Base-by-base conservation (phyloP, 1,140 invertebrate species). In the Oreohelix idahoensis region DNA sequence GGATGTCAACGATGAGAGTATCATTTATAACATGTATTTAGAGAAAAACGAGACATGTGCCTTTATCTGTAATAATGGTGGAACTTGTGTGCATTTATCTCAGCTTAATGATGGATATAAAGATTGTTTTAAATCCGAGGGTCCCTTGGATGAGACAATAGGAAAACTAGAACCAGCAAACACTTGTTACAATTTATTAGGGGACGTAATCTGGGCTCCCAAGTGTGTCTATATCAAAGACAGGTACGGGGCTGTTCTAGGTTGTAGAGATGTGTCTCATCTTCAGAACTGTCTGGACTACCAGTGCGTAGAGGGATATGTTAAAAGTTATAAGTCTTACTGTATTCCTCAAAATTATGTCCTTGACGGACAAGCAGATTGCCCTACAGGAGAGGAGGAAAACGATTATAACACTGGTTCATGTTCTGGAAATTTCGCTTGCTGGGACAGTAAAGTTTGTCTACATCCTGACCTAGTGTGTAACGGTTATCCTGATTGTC, bases 321-420 rank as follows among this genome's bases (percentile, higher is more conserved):
- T 75, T 20, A 77, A 77, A 77, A 53, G 75, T 32, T n/a, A 5
- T 20, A 29, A 23, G 2, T 13, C 5, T n/a, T 77, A 77, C 49
- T 77, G 75, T 26, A 77, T 77, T 15, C 75, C 75, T 32, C 36
- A 42, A 32, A 29, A 77, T 53, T 51, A 51, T 29, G 17, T 51
- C 26, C 51, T 51, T 8, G 45, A 77, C n/a, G n/a, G 32, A 11
- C 10, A 26, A 2, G 13, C 11, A 8, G 51, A 77, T n/a, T 77
- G 75, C 23, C 75, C 75, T 32, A 53, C 17, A 20, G 75, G 75
- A 20, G 75, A 77, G 32, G 75, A 77, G 4, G 75, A 77, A n/a
- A 5, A 51, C 4, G 1, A 8, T 17, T 53, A 11, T 53, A 45
- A n/a, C 13, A 51, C 2, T 10, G 20, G 20, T 0, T 8, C 36